Percentiles rank a stretch among this genome's conserved stretches.
phyloP scores from a whole-genome alignment of 2,797 vertebrate genomes.

The Pseudochaenichthys georgianus region DNA sequence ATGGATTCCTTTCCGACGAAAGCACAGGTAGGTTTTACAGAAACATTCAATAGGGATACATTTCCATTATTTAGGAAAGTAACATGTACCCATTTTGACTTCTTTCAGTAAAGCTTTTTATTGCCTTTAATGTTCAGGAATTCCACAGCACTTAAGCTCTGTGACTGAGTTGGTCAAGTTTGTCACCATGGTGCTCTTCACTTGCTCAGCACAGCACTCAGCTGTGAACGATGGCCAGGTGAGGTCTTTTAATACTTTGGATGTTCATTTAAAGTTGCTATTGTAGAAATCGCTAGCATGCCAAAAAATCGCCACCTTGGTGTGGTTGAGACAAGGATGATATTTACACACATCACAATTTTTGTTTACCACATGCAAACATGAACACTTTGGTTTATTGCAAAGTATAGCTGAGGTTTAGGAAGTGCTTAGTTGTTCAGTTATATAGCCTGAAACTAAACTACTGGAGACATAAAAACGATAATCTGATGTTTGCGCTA shows the following conservation, averaged over 20 bases:
- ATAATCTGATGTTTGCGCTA: too few relatives aligned
- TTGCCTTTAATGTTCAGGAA: conserved; percentile 46
- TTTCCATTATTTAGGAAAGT: neutral
- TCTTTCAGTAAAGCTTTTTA: neutral
- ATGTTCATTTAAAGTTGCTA: neutral
- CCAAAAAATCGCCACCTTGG: too few relatives aligned
- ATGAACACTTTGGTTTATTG: too few relatives aligned
- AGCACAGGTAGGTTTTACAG: conserved; percentile 32
- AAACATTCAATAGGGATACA: too few relatives aligned
- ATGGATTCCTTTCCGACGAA: conserved; percentile 63
- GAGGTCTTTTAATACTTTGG: fast-evolving
- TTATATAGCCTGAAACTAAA: too few relatives aligned
- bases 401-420: too few relatives aligned
- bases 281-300: too few relatives aligned
- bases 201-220: conserved; percentile 62
- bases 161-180: conserved; percentile 64
- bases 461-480: too few relatives aligned
- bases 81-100: neutral
- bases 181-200: conserved; percentile 78
- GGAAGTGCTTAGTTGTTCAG: too few relatives aligned
- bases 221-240: conserved; percentile 77
- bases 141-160: conserved; percentile 52
- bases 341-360: conserved; percentile 43
- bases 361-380: too few relatives aligned
- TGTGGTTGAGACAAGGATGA: too few relatives aligned